phyloP scores from a whole-genome alignment of 2,113 vertebrate genomes.

The Talpa occidentalis region DNA sequence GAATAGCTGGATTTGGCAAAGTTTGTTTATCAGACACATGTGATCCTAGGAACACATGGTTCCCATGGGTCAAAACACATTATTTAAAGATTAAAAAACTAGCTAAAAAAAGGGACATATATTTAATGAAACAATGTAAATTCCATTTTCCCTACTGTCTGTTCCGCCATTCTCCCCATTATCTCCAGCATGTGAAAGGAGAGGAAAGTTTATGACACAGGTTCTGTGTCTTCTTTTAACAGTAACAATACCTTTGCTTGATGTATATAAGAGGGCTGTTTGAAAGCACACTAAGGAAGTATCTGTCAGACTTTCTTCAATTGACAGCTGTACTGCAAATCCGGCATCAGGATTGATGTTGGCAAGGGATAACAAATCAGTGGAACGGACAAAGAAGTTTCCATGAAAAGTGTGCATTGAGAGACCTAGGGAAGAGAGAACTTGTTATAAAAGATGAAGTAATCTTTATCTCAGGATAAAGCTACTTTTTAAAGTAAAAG shows the following conservation, averaged over 20 bases:
- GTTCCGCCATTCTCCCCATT: background rate
- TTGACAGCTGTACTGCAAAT: conserved; percentile 98
- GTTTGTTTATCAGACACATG: background rate
- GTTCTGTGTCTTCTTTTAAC: background rate
- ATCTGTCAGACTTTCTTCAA: conserved; percentile 95
- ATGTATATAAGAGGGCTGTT: conserved; percentile 97
- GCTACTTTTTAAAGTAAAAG: conserved; percentile 18
- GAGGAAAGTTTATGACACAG: background rate
- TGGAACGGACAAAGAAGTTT: conserved; percentile 99
- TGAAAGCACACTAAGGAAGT: conserved; percentile 97
- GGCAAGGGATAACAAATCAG: conserved; percentile 96
- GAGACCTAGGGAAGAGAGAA: conserved; percentile 88
- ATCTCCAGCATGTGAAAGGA: background rate
- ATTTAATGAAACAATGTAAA: background rate
- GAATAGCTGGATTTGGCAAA: background rate
- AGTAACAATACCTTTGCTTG: conserved; percentile 93
- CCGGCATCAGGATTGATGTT: conserved; percentile 98
- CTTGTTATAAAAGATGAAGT: background rate
- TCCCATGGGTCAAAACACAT: background rate
- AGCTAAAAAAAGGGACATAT: background rate
- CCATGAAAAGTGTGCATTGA: conserved; percentile 99
- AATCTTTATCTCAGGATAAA: background rate
- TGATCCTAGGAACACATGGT: background rate
- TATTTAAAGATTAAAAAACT: background rate
- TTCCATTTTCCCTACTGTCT: background rate